Evolutionary conservation across 1,140 invertebrate genomes (phyloP), one percentile per base, ranked within the genome.

Genomic region (Thereuonema tuberculata): DNA sequence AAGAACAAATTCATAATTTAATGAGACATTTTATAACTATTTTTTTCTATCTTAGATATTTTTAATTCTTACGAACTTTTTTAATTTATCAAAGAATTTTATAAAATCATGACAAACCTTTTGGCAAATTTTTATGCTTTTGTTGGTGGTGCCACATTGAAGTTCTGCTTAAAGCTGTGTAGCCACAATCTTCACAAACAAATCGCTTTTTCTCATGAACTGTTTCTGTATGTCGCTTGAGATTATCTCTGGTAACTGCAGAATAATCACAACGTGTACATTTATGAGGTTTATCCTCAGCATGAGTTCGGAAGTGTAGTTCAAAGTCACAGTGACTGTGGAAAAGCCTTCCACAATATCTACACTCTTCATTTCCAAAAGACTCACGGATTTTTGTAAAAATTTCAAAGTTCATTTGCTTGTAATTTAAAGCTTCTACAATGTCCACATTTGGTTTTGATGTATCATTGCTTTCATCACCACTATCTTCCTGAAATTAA

Each of bases 331-430:
- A 55, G 29, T 68, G 67, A 28, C 63, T 69, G 61, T 69, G 69
- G 58, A 71, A 73, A 20, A 73, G 58, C 17, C 70, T 62, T 0
- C 72, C 72, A 67, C 72, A 74, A 59, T 63, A 72, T 63, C 72
- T 69, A 65, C 72, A 74, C 60, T 74, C 72, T 62, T 72, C 70
- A 17, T 65, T 67, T 20, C 72, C 72, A 66, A 72, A 74, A 21
- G 69, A 71, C 29, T 74, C 67, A 25, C 70, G 61, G 64, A 74
- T 70, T 60, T 72, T 71, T 28, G 69, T 66, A 52, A 70, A 72
- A 14, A 72, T 68, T 47, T 69, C 62, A 62, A 68, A 63, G n/a
- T 62, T 67, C 68, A 74, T 68, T 1, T 60, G 61, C 23, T 66
- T 61, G 59, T 70, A 74, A 9, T 68, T 68, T 29, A 74, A 62